Percentiles rank a stretch among this genome's conserved stretches.
These are phyloP conservation scores for Lophotriccus pileatus DNA, from an alignment of 2,797 vertebrate species.

Conservation along the genomic window DNA sequence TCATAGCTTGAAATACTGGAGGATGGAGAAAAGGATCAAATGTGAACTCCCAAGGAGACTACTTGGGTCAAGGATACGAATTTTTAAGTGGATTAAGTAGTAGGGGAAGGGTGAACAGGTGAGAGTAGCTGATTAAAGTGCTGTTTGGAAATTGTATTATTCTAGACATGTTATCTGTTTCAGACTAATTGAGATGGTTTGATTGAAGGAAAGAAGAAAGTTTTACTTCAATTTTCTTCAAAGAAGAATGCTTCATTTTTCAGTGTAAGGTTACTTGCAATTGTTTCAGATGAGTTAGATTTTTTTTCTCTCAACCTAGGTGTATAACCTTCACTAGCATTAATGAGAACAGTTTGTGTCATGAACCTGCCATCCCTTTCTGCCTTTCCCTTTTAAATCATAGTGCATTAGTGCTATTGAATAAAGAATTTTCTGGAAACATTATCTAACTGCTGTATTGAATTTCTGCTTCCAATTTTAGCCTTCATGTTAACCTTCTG, in stretches of 20 bases:
- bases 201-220: neutral
- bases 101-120: conserved; percentile 13
- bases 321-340: neutral
- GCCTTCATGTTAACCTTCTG: neutral
- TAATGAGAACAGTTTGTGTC: neutral
- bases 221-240: neutral
- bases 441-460: neutral
- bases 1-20: conserved; percentile 7
- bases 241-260: neutral
- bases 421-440: conserved; percentile 18
- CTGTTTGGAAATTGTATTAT: conserved; percentile 24
- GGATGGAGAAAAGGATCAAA: conserved; percentile 7
- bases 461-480: conserved; percentile 4
- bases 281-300: neutral
- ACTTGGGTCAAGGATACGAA: neutral
- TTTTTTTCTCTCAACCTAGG: neutral
- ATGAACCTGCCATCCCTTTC: neutral
- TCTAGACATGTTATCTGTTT: neutral
- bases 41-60: neutral
- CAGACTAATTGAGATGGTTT: neutral
- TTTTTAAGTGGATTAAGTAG: conserved; percentile 34
- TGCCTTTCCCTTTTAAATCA: neutral
- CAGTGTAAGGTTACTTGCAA: neutral
- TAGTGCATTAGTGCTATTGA: conserved; percentile 4
- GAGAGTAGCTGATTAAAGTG: conserved; percentile 25